Conservation (phyloP, 2,888 invertebrate genomes). For the Xylota segnis region DNA sequence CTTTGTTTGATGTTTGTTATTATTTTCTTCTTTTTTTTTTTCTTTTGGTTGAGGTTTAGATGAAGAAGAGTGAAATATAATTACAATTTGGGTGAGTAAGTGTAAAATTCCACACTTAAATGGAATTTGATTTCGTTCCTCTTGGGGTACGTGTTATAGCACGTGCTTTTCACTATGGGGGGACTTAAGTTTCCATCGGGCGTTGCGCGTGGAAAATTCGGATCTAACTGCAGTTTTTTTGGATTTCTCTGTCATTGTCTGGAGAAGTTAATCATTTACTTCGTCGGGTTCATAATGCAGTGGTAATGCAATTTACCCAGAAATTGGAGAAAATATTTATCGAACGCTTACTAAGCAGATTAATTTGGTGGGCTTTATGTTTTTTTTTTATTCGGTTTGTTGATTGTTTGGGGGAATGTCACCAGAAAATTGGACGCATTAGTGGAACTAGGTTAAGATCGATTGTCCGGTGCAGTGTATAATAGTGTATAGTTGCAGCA, state of each 20-base stretch:
- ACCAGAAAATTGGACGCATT: constrained; percentile 40
- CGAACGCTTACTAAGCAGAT: constrained; percentile 18
- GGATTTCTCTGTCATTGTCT: not conserved
- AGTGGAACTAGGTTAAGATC: constrained; percentile 48
- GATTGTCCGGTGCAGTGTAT: constrained; percentile 39
- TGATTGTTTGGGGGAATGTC: constrained; percentile 10
- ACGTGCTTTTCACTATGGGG: constrained; percentile 56
- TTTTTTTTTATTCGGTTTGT: not conserved
- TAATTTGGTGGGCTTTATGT: constrained; percentile 4
- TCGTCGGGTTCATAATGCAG: constrained; percentile 15
- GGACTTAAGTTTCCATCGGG: constrained; percentile 10
- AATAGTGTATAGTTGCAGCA: constrained; percentile 18
- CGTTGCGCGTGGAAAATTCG: constrained; percentile 53
- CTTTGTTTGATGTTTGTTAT: constrained; percentile 15
- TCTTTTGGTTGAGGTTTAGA: not conserved
- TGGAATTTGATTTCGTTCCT: constrained; percentile 49
- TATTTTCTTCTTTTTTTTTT: too few species aligned
- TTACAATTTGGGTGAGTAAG: constrained; percentile 46
- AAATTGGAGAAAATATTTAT: constrained; percentile 48
- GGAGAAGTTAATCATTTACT: constrained; percentile 21
- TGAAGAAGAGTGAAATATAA: constrained; percentile 15
- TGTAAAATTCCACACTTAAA: constrained; percentile 54
- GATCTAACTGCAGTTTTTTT: constrained; percentile 54
- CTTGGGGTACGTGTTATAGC: constrained; percentile 50
- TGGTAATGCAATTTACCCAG: constrained; percentile 51